These are phyloP conservation scores for Alethe castanea DNA, from an alignment of 2,113 vertebrate genomes.

Conservation along the genomic window DNA sequence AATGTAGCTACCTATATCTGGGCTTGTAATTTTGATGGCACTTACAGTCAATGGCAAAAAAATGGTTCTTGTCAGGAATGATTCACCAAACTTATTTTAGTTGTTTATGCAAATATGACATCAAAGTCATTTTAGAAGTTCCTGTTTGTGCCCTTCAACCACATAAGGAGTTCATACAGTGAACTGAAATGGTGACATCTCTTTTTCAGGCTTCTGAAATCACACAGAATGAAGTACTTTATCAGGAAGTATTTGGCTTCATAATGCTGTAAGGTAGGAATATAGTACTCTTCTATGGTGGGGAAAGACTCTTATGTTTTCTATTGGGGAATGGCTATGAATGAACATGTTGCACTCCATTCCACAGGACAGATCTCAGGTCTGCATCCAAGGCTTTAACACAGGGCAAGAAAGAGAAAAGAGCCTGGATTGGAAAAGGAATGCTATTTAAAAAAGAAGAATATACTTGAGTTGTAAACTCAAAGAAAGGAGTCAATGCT, in stretches of 20 bases:
- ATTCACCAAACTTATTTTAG: constrained; percentile 34
- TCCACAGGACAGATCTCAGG: not conserved
- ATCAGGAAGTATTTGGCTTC: not conserved
- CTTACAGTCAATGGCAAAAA: not conserved
- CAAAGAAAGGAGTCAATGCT: not conserved
- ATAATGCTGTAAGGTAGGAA: not conserved
- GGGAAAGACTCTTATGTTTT: not conserved
- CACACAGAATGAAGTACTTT: not conserved
- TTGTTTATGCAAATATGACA: constrained; percentile 22
- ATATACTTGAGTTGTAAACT: too few relatives aligned
- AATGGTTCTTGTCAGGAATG: not conserved
- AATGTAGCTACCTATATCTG: not conserved
- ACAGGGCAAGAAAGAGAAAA: not conserved
- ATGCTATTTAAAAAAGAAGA: not conserved
- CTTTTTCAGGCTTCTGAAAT: not conserved
- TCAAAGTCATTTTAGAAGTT: not conserved
- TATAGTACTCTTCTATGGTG: not conserved
- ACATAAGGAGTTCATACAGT: not conserved
- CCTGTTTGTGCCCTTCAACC: not conserved
- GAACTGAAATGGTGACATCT: not conserved
- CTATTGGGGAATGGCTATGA: fast-evolving
- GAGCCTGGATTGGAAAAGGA: not conserved
- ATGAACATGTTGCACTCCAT: fast-evolving
- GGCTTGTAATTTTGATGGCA: not conserved
- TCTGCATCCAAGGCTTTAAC: not conserved